Evolutionary conservation across 2,797 vertebrate species (phyloP).

Genomic region (Argya squamiceps): DNA sequence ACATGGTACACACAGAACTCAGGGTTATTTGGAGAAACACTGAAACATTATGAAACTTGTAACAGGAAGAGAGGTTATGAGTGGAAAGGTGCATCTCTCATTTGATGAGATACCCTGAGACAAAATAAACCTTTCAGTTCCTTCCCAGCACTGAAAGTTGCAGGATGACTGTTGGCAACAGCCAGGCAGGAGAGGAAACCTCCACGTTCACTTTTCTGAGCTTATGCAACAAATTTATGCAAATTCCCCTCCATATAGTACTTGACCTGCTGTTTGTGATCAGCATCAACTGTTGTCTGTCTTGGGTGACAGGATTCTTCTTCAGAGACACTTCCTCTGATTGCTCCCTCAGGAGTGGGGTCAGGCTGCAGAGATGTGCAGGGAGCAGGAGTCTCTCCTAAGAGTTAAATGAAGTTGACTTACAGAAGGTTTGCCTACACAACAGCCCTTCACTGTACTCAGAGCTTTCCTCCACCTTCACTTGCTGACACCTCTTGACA

Average conservation of each 20-base stretch:
- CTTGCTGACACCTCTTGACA: not conserved
- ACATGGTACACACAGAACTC: not conserved
- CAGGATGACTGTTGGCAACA: not conserved
- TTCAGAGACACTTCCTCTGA: not conserved
- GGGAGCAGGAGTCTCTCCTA: not conserved
- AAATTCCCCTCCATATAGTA: fast-evolving
- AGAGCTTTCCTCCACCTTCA: not conserved
- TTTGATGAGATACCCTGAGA: not conserved
- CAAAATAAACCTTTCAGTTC: not conserved
- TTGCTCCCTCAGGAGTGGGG: not conserved
- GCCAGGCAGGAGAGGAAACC: not conserved
- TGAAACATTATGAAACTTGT: not conserved
- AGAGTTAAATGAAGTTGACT: not conserved
- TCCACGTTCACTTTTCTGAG: not conserved
- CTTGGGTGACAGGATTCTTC: too few relatives aligned
- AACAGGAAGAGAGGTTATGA: not conserved
- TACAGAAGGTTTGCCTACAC: not conserved
- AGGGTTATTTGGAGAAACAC: not conserved
- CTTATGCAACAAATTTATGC: not conserved
- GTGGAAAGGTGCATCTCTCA: not conserved
- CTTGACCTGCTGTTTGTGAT: not conserved
- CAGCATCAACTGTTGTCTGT: not conserved
- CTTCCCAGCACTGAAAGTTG: not conserved
- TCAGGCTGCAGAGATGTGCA: not conserved
- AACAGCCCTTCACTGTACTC: not conserved